These are phyloP conservation scores for Mormoops blainvillei DNA, from an alignment of 2,113 vertebrate species.

Conservation along the genomic window DNA sequence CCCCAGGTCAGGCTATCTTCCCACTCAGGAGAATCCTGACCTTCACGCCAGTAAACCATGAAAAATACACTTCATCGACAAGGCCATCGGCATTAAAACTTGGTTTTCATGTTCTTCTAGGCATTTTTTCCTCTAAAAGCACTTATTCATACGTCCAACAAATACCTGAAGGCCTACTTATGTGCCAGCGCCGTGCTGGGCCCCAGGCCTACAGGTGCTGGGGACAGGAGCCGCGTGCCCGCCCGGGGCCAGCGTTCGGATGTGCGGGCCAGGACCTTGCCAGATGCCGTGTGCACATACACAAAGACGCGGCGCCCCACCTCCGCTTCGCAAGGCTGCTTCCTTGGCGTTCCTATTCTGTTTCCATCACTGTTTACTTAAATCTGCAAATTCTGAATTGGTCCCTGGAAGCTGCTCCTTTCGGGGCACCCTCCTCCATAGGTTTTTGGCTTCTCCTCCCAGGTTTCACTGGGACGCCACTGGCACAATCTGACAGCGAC, in stretches of 20 bases:
- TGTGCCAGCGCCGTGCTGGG: fast-evolving
- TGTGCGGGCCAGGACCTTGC: fast-evolving
- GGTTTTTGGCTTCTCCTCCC: background rate
- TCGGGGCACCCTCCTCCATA: background rate
- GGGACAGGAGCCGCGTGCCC: fast-evolving
- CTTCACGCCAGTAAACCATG: background rate
- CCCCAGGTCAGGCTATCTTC: fast-evolving
- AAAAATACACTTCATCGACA: background rate
- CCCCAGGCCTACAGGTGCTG: background rate
- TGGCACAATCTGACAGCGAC: background rate
- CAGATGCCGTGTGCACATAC: background rate
- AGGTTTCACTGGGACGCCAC: background rate
- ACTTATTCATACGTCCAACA: background rate
- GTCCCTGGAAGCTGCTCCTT: background rate
- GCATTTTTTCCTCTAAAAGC: background rate
- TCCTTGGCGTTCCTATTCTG: background rate
- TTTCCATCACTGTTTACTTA: background rate
- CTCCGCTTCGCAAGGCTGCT: too few species aligned
- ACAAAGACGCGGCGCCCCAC: background rate
- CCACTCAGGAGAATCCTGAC: background rate
- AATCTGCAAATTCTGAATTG: background rate
- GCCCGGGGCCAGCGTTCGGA: background rate
- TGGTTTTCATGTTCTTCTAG: background rate
- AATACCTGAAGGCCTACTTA: background rate
- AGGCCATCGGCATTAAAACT: background rate